A percentile compares a stretch with the other conserved stretches of the same genome.
Evolutionary conservation across 2,888 invertebrate genomes (phyloP).

Genomic region (Odontocolon sp.): DNA sequence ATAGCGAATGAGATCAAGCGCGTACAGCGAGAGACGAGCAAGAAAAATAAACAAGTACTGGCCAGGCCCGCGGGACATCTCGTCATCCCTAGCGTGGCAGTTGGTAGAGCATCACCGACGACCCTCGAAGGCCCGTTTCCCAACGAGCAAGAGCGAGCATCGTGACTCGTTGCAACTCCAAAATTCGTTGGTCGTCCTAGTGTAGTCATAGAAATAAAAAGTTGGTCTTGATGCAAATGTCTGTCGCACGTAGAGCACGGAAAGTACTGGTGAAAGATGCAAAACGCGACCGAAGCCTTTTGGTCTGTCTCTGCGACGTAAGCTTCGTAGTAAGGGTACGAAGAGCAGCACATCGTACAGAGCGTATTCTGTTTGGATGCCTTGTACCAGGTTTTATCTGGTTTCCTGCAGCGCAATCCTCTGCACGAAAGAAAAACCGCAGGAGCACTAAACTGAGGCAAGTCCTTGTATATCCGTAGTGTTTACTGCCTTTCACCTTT

Average conservation of each 20-base stretch:
- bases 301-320: constrained; percentile 27
- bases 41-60: constrained; percentile 22
- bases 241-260: constrained; percentile 17
- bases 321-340: constrained; percentile 31
- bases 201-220: constrained; percentile 54
- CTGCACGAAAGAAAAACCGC: constrained; percentile 6
- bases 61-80: constrained; percentile 47
- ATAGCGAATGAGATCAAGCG: not conserved
- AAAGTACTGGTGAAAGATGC: constrained; percentile 68
- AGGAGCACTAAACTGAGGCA: constrained; percentile 47
- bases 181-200: not conserved
- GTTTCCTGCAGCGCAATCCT: not conserved
- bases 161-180: constrained; percentile 32
- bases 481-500: constrained; percentile 65
- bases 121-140: constrained; percentile 45
- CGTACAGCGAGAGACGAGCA: not conserved
- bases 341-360: too few species aligned
- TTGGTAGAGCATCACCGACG: constrained; percentile 39
- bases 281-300: constrained; percentile 58
- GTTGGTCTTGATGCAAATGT: constrained; percentile 68
- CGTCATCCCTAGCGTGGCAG: constrained; percentile 33
- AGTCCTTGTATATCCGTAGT: constrained; percentile 55
- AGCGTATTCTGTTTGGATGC: too few species aligned
- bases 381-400: not conserved
- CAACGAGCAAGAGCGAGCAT: too few species aligned